Percentiles rank a stretch among this genome's conserved stretches.
phyloP scores from a whole-genome alignment of 2,113 vertebrate species.

The Ictidomys tridecemlineatus region DNA sequence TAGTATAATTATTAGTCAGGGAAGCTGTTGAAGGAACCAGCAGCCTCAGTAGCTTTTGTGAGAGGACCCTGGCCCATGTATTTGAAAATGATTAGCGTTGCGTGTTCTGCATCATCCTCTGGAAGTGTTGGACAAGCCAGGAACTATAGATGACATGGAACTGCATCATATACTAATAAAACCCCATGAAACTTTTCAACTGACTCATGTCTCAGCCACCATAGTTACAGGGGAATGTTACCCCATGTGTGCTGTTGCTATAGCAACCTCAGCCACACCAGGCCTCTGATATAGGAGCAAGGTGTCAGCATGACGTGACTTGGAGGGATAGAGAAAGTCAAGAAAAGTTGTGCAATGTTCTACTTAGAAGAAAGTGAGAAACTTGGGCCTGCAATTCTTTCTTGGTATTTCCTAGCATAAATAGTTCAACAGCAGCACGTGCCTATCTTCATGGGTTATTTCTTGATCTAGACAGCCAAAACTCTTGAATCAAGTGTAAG shows the following conservation, averaged over 20 bases:
- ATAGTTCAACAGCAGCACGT: not conserved
- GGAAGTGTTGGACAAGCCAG: not conserved
- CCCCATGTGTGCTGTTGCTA: conserved; percentile 67
- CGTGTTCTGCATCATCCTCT: conserved; percentile 36
- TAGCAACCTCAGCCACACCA: conserved; percentile 60
- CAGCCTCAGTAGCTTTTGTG: not conserved
- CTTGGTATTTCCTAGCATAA: not conserved
- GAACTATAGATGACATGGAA: conserved; percentile 53
- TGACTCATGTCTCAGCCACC: conserved; percentile 70
- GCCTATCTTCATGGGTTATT: not conserved
- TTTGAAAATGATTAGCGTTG: not conserved
- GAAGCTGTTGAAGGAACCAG: not conserved
- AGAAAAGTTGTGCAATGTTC: not conserved
- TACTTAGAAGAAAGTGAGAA: not conserved
- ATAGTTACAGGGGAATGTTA: conserved; percentile 46
- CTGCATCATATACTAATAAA: conserved; percentile 72
- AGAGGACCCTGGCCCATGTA: not conserved
- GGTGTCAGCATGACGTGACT: conserved; percentile 19
- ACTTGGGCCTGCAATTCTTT: not conserved
- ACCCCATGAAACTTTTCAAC: conserved; percentile 72
- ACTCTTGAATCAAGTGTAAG: not conserved
- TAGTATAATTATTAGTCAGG: not conserved
- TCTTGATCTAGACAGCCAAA: not conserved
- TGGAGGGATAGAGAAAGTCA: not conserved
- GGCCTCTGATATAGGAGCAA: not conserved